Conservation (phyloP, 2,888 invertebrate species). For the Mesorhabditis spiculigera region DNA sequence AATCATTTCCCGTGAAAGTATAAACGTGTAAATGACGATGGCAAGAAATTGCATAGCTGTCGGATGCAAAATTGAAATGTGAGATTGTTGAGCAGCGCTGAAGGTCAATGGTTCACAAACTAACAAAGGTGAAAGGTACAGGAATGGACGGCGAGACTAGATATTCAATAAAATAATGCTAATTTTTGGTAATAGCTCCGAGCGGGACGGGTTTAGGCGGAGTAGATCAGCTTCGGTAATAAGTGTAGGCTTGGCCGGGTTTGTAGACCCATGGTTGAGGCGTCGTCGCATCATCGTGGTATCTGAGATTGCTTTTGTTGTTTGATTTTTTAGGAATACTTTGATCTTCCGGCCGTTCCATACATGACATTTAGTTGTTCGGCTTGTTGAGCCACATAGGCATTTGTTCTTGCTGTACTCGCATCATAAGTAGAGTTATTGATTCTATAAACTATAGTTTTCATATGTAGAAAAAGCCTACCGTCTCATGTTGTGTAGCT, state of each 20-base stretch:
- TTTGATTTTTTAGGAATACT: not conserved
- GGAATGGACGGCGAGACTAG: not conserved
- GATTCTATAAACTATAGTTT: not conserved
- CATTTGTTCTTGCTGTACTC: slow-evolving; percentile 42
- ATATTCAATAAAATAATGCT: not conserved
- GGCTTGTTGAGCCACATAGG: slow-evolving; percentile 45
- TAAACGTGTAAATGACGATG: not conserved
- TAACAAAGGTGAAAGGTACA: not conserved
- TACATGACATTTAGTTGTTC: slow-evolving; percentile 41
- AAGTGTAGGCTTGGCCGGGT: slow-evolving; percentile 41
- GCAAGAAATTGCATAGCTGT: too few relatives aligned
- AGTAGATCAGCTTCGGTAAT: slow-evolving; percentile 34
- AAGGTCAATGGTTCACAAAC: not conserved
- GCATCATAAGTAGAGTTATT: slow-evolving; percentile 16
- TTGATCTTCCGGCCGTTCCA: slow-evolving; percentile 11
- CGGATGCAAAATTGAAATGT: not conserved
- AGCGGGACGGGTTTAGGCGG: not conserved
- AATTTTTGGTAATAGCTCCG: slow-evolving; percentile 10
- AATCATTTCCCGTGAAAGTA: not conserved
- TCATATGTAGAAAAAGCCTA: not conserved
- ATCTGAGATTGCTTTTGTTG: not conserved
- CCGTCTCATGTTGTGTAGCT: slow-evolving; percentile 13
- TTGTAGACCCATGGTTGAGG: slow-evolving; percentile 49
- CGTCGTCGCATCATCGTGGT: slow-evolving; percentile 19
- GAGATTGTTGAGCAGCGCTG: not conserved